A percentile compares a stretch with the other conserved stretches of the same genome.
Conservation (phyloP, 2,888 invertebrate genomes). For the Panopea generosa region DNA sequence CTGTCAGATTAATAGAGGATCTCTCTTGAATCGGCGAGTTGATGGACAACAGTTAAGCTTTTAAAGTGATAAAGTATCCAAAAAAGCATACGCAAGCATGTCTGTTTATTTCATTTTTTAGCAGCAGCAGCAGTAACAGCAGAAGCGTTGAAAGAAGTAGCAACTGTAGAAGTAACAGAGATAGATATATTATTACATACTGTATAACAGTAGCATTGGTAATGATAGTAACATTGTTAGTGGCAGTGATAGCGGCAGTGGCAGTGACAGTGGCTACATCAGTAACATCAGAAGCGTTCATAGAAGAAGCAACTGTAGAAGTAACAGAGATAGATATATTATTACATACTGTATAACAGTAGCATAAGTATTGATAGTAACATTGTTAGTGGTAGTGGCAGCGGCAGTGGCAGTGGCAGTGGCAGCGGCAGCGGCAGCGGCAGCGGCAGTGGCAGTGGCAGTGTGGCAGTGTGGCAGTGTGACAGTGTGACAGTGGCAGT, state of each 20-base stretch:
- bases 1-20: slow-evolving; percentile 7
- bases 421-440: slow-evolving; percentile 9
- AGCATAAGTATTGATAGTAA: neutral
- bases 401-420: slow-evolving; percentile 12
- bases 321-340: neutral
- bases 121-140: slow-evolving; percentile 1
- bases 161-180: too few species aligned
- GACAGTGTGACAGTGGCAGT: too few species aligned
- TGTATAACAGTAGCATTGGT: too few species aligned
- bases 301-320: neutral
- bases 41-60: too few species aligned
- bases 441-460: slow-evolving; percentile 7
- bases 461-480: slow-evolving; percentile 1
- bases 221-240: too few species aligned
- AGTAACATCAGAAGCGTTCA: neutral
- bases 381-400: slow-evolving; percentile 8
- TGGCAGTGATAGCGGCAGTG: slow-evolving; percentile 6
- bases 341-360: too few species aligned
- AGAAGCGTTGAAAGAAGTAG: too few species aligned
- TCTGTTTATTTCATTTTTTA: too few species aligned
- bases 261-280: neutral
- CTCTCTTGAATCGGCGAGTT: too few species aligned
- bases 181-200: too few species aligned
- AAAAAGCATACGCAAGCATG: too few species aligned
- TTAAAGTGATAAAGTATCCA: too few species aligned